phyloP scores from a whole-genome alignment of 2,888 invertebrate genomes.

The Syrphus vitripennis region DNA sequence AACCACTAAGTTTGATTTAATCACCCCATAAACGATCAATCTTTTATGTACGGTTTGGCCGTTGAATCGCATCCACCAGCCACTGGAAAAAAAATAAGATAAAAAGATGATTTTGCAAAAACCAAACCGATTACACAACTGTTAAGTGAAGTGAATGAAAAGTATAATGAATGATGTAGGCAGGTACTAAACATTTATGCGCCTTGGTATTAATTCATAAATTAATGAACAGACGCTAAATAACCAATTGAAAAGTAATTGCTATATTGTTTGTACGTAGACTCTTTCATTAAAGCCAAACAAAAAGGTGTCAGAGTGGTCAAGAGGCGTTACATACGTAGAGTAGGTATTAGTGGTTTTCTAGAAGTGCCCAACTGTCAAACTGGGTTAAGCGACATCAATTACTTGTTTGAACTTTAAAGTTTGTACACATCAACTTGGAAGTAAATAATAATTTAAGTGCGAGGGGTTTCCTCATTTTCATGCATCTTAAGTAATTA shows the following conservation, averaged over 20 bases:
- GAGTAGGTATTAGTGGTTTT: not conserved
- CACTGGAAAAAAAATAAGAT: not conserved
- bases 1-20: not conserved
- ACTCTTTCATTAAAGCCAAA: not conserved
- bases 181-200: not conserved
- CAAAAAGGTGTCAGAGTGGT: constrained; percentile 5
- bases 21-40: not conserved
- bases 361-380: not conserved
- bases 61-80: not conserved
- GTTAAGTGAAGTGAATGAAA: not conserved
- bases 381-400: not conserved
- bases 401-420: not conserved
- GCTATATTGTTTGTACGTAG: not conserved
- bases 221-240: not conserved
- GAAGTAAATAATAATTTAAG: not conserved
- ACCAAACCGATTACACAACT: not conserved
- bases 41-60: not conserved
- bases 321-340: not conserved
- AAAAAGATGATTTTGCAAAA: not conserved
- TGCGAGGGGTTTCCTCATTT: not conserved
- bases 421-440: not conserved
- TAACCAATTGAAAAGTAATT: not conserved
- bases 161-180: not conserved
- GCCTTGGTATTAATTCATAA: not conserved
- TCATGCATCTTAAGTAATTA: not conserved